phyloP scores from a whole-genome alignment of 2,888 invertebrate genomes.

The Mythimna albipuncta region DNA sequence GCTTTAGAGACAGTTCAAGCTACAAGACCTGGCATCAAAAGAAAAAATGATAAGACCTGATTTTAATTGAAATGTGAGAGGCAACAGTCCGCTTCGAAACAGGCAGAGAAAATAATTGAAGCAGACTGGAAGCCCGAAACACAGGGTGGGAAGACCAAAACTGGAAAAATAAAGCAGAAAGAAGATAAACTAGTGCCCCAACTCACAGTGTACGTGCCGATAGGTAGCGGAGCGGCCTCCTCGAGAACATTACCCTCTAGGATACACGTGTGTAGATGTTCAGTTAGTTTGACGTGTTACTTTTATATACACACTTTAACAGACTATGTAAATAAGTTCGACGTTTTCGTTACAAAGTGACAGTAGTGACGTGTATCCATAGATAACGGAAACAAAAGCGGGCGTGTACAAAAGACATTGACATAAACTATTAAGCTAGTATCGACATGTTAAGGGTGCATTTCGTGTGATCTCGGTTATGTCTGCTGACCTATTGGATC shows the following conservation, averaged over 20 bases:
- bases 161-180: conserved; percentile 5
- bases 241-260: conserved; percentile 17
- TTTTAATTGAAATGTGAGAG: not conserved
- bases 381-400: conserved; percentile 37
- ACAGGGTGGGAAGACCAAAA: conserved; percentile 4
- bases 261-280: conserved; percentile 48
- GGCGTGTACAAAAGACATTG: conserved; percentile 48
- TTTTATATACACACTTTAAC: conserved; percentile 43
- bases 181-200: conserved; percentile 19
- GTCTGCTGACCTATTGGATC: conserved; percentile 49
- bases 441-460: conserved; percentile 58
- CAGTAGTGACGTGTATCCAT: conserved; percentile 42
- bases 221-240: conserved; percentile 16
- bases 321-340: conserved; percentile 42
- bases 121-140: conserved; percentile 2
- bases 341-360: conserved; percentile 29
- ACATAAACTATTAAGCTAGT: conserved; percentile 48
- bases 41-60: not conserved
- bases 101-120: conserved; percentile 8
- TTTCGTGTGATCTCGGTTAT: conserved; percentile 66
- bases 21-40: not conserved
- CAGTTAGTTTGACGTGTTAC: conserved; percentile 50
- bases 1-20: not conserved
- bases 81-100: not conserved
- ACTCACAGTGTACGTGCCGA: conserved; percentile 13